Conservation (phyloP, 2,888 invertebrate genomes). For the Chloroclysta siterata region DNA sequence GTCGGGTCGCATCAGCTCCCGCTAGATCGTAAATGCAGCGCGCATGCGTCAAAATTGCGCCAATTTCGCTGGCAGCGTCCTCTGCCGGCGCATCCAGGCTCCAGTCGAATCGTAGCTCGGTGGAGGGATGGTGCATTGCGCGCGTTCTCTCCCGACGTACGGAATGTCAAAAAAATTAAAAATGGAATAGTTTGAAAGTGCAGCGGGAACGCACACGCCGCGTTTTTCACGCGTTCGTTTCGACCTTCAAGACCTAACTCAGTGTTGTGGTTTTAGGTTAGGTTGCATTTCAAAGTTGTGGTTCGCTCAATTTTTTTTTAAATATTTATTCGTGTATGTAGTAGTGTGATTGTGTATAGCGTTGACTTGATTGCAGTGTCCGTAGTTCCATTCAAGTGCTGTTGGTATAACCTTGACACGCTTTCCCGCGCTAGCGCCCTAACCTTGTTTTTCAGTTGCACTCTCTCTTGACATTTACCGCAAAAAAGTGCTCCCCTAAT, state of each 20-base stretch:
- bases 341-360: conserved; percentile 49
- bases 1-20: conserved; percentile 75
- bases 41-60: conserved; percentile 83
- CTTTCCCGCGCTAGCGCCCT: conserved; percentile 78
- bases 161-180: conserved; percentile 72
- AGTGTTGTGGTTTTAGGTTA: conserved; percentile 64
- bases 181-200: conserved; percentile 73
- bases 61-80: conserved; percentile 80
- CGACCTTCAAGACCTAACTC: conserved; percentile 45
- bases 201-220: conserved; percentile 49
- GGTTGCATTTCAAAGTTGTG: conserved; percentile 46
- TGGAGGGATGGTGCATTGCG: conserved; percentile 76
- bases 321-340: conserved; percentile 47
- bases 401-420: conserved; percentile 78
- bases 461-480: conserved; percentile 76
- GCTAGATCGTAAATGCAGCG: conserved; percentile 70
- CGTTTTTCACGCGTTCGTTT: conserved; percentile 44
- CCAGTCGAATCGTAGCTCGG: conserved; percentile 68
- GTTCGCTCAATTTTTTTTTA: conserved; percentile 27
- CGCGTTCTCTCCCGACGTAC: conserved; percentile 59
- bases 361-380: conserved; percentile 65
- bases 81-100: conserved; percentile 75
- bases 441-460: conserved; percentile 79
- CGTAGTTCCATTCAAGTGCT: conserved; percentile 67
- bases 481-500: conserved; percentile 67